These are phyloP conservation scores for Sinocyclocheilus anshuiensis DNA, from an alignment of 2,113 vertebrate species.

Conservation along the genomic window DNA sequence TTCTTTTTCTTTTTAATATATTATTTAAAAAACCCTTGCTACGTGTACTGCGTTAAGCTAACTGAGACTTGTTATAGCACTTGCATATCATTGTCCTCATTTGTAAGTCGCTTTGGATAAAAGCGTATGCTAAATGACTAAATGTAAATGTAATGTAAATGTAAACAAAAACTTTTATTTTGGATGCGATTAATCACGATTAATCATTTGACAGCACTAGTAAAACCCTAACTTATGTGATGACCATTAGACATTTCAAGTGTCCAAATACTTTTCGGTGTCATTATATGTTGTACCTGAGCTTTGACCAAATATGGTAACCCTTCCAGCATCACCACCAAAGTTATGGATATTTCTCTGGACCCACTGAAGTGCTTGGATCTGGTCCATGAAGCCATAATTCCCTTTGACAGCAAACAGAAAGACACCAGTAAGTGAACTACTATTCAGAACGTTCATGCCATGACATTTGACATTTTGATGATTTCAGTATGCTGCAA, in stretches of 20 bases:
- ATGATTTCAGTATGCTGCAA: not conserved
- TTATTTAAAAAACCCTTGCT: too few relatives aligned
- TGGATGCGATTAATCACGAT: too few relatives aligned
- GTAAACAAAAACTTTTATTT: too few relatives aligned
- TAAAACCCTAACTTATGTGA: not conserved
- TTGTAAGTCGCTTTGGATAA: too few relatives aligned
- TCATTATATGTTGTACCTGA: conserved; percentile 68
- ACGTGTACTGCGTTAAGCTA: too few relatives aligned
- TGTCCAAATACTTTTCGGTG: not conserved
- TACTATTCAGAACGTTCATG: not conserved
- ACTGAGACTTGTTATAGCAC: too few relatives aligned
- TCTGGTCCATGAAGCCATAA: conserved; percentile 83
- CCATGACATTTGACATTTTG: not conserved
- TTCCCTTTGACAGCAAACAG: conserved; percentile 69
- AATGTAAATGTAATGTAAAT: too few relatives aligned
- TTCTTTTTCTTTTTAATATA: too few relatives aligned
- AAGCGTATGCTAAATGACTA: too few relatives aligned
- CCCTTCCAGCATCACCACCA: conserved; percentile 76
- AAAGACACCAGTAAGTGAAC: not conserved
- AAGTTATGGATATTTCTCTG: conserved; percentile 78
- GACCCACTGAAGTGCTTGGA: conserved; percentile 78
- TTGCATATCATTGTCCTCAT: too few relatives aligned
- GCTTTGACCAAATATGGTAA: conserved; percentile 80
- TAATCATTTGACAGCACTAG: too few relatives aligned
- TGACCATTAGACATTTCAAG: not conserved